Conservation (phyloP, 2,797 vertebrate species). For the Xenops minutus region DNA sequence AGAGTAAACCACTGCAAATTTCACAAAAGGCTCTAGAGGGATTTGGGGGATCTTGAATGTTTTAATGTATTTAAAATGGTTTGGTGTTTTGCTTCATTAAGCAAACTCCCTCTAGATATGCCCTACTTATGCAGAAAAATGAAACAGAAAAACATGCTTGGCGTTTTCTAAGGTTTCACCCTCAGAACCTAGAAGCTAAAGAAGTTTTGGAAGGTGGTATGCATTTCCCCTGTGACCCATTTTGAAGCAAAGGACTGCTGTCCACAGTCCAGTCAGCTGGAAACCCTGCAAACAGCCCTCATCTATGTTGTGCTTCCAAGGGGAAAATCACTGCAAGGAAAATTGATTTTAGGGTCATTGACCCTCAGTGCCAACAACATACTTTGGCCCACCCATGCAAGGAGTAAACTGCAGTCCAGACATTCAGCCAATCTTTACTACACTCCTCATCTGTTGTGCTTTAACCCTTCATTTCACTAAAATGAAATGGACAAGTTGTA, state of each 20-base stretch:
- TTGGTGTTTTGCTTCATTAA: constrained; percentile 73
- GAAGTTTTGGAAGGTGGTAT: constrained; percentile 13
- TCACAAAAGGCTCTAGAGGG: constrained; percentile 14
- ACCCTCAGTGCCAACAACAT: constrained; percentile 61
- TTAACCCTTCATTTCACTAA: constrained; percentile 45
- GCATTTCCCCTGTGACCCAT: constrained; percentile 59
- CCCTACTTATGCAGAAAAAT: constrained; percentile 62
- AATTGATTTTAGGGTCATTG: constrained; percentile 82
- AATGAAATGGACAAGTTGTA: constrained; percentile 22
- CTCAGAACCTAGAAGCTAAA: background rate
- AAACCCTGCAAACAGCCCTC: constrained; percentile 79
- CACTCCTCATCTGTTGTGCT: background rate
- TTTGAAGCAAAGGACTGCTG: constrained; percentile 71
- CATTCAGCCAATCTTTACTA: background rate
- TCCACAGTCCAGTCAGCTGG: constrained; percentile 75
- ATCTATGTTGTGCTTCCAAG: constrained; percentile 78
- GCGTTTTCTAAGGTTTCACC: constrained; percentile 36
- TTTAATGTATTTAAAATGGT: constrained; percentile 75
- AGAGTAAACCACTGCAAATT: constrained; percentile 33
- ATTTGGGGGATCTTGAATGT: constrained; percentile 14
- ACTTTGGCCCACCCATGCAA: constrained; percentile 67
- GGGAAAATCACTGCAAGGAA: constrained; percentile 77
- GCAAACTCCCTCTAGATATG: constrained; percentile 61
- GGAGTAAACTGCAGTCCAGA: constrained; percentile 67
- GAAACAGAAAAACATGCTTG: constrained; percentile 16